Conservation (phyloP, 2,113 vertebrate species). For the Salvelinus fontinalis region DNA sequence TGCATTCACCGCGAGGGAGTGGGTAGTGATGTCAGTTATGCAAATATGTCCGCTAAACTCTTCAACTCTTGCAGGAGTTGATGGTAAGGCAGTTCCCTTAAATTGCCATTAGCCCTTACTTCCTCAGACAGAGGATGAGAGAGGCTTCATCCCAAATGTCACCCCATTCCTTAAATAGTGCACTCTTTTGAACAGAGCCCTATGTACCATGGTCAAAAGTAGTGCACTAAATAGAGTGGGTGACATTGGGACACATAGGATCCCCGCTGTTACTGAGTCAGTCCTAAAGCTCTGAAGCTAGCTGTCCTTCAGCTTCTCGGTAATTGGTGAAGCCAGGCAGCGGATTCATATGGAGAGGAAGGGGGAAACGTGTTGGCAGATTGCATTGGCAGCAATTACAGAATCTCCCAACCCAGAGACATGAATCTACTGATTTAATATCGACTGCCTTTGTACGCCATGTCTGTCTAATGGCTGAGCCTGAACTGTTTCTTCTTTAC, state of each 20-base stretch:
- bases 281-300: slow-evolving; percentile 47
- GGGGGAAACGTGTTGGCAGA: slow-evolving; percentile 56
- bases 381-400: slow-evolving; percentile 63
- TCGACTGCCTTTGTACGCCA: neutral
- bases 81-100: slow-evolving; percentile 32
- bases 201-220: neutral
- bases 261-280: slow-evolving; percentile 16
- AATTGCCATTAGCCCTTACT: slow-evolving; percentile 34
- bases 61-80: slow-evolving; percentile 49
- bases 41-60: slow-evolving; percentile 43
- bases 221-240: too few species aligned
- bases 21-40: slow-evolving; percentile 34
- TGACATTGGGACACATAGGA: neutral
- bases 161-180: neutral
- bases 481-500: neutral
- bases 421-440: slow-evolving; percentile 41
- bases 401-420: slow-evolving; percentile 59
- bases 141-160: neutral
- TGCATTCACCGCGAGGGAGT: slow-evolving; percentile 9
- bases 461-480: neutral
- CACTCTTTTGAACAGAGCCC: too few species aligned
- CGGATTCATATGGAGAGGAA: slow-evolving; percentile 51
- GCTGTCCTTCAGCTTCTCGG: slow-evolving; percentile 55
- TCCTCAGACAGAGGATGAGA: neutral
- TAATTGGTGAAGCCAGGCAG: slow-evolving; percentile 63